These are phyloP conservation scores for Dryoscopus gambensis DNA, from an alignment of 2,113 vertebrate genomes.

Conservation along the genomic window DNA sequence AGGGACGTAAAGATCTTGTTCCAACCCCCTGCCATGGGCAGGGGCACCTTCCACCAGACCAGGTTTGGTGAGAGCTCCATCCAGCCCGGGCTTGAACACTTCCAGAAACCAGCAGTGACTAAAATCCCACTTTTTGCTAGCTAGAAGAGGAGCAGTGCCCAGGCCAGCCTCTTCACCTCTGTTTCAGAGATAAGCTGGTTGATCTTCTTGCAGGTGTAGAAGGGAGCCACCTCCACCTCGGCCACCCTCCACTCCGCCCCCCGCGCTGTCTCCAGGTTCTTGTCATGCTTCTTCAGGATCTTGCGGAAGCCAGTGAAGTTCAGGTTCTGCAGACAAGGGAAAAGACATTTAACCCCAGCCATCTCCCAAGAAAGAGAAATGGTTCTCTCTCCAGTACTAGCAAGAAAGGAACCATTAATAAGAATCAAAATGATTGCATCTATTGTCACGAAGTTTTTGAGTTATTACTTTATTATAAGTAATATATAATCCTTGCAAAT, in stretches of 20 bases:
- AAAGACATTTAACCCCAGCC: background rate
- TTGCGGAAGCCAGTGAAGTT: conserved; percentile 99
- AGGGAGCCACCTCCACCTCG: conserved; percentile 96
- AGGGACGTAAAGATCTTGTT: background rate
- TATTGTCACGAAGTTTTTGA: background rate
- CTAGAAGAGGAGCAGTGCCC: background rate
- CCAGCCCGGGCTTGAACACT: background rate
- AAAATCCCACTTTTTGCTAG: background rate
- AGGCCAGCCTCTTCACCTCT: conserved; percentile 75
- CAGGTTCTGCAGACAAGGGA: conserved; percentile 82
- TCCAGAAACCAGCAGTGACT: background rate
- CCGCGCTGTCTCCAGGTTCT: conserved; percentile 93
- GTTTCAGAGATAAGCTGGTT: conserved; percentile 97
- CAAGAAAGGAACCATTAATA: background rate
- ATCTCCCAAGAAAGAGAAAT: background rate
- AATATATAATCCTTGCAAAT: background rate
- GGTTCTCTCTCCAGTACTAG: background rate
- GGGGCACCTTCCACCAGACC: background rate
- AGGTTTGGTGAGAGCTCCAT: background rate
- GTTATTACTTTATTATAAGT: background rate
- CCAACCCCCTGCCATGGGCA: background rate
- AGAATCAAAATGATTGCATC: background rate
- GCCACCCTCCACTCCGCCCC: conserved; percentile 95
- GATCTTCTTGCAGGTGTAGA: conserved; percentile 99
- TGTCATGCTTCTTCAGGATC: conserved; percentile 99